Evolutionary conservation across 2,888 invertebrate genomes (phyloP).

Genomic region (Rhynchonema sp.): DNA sequence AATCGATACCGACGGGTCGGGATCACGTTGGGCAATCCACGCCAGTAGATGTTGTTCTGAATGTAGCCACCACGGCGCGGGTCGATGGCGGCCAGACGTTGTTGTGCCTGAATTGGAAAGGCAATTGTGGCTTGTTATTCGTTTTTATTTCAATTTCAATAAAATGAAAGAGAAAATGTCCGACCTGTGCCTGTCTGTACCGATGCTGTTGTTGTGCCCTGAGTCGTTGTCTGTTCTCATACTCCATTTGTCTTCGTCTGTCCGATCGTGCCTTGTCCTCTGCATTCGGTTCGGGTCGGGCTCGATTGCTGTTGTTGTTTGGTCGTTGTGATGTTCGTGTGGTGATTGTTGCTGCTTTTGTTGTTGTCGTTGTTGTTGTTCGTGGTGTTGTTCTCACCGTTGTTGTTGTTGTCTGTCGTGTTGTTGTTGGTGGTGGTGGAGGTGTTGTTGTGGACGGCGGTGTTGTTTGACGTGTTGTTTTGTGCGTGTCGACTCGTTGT

Average conservation of each 20-base stretch:
- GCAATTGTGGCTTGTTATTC: no score
- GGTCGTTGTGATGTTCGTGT: neutral
- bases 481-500: neutral
- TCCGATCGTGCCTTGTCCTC: no score
- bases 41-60: neutral
- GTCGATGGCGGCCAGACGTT: no score
- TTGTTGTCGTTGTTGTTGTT: neutral
- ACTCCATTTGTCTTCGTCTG: no score
- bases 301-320: no score
- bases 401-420: neutral
- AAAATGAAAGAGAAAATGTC: no score
- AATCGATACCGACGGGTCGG: neutral
- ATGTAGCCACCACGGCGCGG: neutral
- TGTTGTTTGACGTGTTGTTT: neutral
- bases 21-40: neutral
- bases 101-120: no score
- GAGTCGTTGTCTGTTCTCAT: neutral
- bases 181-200: neutral
- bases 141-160: no score
- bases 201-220: neutral
- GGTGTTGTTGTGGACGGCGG: neutral
- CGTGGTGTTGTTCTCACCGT: neutral
- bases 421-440: neutral
- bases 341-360: neutral
- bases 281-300: no score